phyloP scores from a whole-genome alignment of 2,113 vertebrate genomes.

The Peromyscus californicus region DNA sequence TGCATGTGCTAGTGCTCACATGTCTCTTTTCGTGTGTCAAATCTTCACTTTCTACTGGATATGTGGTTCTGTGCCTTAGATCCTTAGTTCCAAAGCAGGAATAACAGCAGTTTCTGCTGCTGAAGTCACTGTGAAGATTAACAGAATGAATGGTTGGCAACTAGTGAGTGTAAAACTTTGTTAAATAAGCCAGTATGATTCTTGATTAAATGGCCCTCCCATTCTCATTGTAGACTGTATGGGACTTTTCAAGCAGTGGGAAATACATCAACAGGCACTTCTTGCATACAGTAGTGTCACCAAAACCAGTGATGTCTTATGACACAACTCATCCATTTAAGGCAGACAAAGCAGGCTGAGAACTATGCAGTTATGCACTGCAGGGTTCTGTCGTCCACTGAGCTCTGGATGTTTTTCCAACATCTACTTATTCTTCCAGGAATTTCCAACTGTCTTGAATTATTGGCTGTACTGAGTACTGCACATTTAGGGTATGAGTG shows the following conservation, averaged over 20 bases:
- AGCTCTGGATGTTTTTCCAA: background rate
- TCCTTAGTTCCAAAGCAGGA: background rate
- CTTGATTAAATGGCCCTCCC: background rate
- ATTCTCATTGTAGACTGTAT: background rate
- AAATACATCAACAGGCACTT: background rate
- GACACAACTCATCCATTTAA: background rate
- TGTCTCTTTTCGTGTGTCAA: background rate
- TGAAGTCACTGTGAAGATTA: background rate
- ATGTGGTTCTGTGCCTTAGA: background rate
- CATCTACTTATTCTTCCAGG: background rate
- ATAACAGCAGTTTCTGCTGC: background rate
- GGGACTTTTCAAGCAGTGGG: background rate
- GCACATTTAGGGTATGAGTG: background rate
- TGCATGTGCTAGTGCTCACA: background rate
- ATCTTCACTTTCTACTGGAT: background rate
- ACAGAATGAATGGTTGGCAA: background rate
- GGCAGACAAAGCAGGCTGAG: background rate
- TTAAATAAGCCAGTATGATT: background rate
- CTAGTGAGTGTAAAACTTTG: background rate
- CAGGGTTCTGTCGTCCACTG: background rate
- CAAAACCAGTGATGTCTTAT: background rate
- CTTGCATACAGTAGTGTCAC: background rate
- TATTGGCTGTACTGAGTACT: background rate
- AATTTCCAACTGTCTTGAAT: background rate
- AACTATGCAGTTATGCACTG: rapidly evolving